These are phyloP conservation scores for Holocentrus rufus DNA, from an alignment of 2,797 vertebrate species.

Conservation along the genomic window DNA sequence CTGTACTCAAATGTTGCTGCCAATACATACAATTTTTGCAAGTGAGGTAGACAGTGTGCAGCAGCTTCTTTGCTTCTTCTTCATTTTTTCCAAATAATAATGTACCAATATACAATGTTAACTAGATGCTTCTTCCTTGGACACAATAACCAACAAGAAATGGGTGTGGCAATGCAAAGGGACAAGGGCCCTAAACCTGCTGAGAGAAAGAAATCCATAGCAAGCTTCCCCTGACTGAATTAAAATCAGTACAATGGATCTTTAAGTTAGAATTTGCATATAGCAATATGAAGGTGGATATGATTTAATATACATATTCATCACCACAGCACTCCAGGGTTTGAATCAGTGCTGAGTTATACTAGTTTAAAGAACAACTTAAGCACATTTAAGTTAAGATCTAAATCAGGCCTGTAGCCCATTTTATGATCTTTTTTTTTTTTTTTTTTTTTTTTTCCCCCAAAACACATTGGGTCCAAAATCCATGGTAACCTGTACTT, in stretches of 20 bases:
- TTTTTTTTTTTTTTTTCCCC: too few relatives aligned
- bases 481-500: conserved; percentile 43
- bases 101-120: background rate
- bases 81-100: background rate
- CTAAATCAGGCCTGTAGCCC: conserved; percentile 65
- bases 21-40: too few relatives aligned
- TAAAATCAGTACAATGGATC: too few relatives aligned
- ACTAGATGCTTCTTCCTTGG: too few relatives aligned
- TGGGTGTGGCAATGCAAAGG: background rate
- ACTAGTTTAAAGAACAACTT: conserved; percentile 52
- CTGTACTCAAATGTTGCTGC: too few relatives aligned
- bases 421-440: conserved; percentile 32
- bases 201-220: background rate
- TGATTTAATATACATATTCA: conserved; percentile 68
- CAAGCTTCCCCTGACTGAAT: too few relatives aligned
- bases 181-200: background rate
- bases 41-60: too few relatives aligned
- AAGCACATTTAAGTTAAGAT: conserved; percentile 48
- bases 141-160: too few relatives aligned
- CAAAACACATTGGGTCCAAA: conserved; percentile 58
- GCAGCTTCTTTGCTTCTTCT: background rate
- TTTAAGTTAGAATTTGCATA: background rate
- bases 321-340: conserved; percentile 34
- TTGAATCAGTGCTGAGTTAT: conserved; percentile 61
- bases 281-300: conserved; percentile 42